Evolutionary conservation across 2,113 vertebrate species (phyloP), one percentile per base, ranked within the genome.

Genomic region (Caretta caretta): DNA sequence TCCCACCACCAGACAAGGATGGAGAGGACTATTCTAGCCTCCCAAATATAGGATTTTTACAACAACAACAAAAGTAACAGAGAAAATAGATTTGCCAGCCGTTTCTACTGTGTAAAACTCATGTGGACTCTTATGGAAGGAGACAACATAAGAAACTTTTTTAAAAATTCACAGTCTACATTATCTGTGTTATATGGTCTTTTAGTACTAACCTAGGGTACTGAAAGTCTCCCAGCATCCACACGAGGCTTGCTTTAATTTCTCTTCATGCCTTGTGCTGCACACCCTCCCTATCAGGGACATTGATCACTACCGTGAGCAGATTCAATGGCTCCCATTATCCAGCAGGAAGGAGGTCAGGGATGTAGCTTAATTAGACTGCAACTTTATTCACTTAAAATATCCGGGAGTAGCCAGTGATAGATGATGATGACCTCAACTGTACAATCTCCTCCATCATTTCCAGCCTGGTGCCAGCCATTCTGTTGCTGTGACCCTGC

Each of bases 271-370:
- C 46, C 42, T 46, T 42, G 38, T 42, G 35, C 10, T n/a, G 42
- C 42, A 48, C 5, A 4, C 24, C 13, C 19, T 72, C 19, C 65
- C n/a, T 48, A 78, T 24, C 12, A 78, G 75, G 6, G 22, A 29
- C 12, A 16, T 5, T 48, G 38, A 46, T 25, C 75, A 46, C 42
- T 46, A 46, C 75, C 27, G 22, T 4, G 25, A 78, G 42, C 20
- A 48, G 42, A 78, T 8, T n/a, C n/a, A 72, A 10, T n/a, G 17
- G 35, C 65, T 72, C 65, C 65, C n/a, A 72, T 72, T 38, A 38
- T 22, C n/a, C n/a, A 0, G 19, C 19, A 2, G 8, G 8, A 72
- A 38, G n/a, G 16, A 38, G n/a, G 65, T n/a, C 10, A 72, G 20
- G 65, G n/a, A 38, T 38, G 35, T 17, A 19, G 62, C 19, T 72